These are phyloP conservation scores for Odocoileus virginianus DNA, from an alignment of 2,113 vertebrate species.

Conservation along the genomic window DNA sequence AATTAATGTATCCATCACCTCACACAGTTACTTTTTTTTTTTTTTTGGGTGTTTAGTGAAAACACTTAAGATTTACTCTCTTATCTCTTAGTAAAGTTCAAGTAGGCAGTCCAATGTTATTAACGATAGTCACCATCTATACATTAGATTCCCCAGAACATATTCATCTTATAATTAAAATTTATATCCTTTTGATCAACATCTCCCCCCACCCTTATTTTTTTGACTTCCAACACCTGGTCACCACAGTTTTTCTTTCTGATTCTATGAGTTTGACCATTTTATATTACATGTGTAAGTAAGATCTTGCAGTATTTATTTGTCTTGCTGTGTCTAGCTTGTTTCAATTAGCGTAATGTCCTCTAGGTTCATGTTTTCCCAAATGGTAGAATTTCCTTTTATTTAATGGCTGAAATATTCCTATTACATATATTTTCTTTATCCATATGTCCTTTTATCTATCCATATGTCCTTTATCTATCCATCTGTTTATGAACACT, in stretches of 20 bases:
- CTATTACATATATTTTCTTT: neutral
- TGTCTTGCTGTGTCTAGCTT: neutral
- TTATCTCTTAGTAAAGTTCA: neutral
- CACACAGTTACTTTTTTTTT: neutral
- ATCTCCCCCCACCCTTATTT: too few species aligned
- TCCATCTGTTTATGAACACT: neutral
- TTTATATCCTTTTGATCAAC: neutral
- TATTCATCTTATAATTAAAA: neutral
- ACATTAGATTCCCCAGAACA: neutral
- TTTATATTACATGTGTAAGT: neutral
- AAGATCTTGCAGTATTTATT: neutral
- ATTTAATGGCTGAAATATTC: neutral
- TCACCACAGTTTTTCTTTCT: neutral
- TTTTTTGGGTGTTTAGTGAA: neutral
- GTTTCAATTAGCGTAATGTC: neutral
- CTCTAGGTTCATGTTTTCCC: neutral
- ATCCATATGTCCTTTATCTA: neutral
- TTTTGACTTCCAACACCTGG: rapidly evolving
- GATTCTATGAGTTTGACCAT: neutral
- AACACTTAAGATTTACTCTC: neutral
- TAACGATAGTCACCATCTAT: neutral
- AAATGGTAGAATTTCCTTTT: neutral
- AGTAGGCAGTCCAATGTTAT: neutral
- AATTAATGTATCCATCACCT: neutral
- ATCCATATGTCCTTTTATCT: neutral